A percentile compares a stretch with the other conserved stretches of the same genome.
These are phyloP conservation scores for Lytechinus variegatus DNA, from an alignment of 35 echinoderm and acorn worm species.

Conservation along the genomic window DNA sequence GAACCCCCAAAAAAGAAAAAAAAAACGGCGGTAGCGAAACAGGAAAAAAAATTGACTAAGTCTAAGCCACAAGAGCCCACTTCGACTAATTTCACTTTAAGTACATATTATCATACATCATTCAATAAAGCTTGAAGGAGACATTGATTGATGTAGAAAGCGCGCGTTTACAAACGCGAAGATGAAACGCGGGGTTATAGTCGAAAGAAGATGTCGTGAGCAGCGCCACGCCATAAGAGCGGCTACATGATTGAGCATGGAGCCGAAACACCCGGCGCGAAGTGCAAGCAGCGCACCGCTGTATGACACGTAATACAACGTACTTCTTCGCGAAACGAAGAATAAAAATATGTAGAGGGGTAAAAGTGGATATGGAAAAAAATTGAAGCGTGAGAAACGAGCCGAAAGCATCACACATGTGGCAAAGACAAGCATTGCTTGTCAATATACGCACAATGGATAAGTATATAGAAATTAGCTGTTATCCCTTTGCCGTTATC, in stretches of 20 bases:
- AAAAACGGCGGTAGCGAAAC: background rate
- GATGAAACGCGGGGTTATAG: background rate
- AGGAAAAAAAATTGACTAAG: background rate
- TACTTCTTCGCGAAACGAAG: background rate
- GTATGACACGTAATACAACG: background rate
- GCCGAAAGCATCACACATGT: background rate
- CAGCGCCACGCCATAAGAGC: background rate
- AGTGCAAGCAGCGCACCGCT: background rate
- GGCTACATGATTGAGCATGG: background rate
- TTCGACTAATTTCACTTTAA: constrained; percentile 27
- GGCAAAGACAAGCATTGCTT: background rate
- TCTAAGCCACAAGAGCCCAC: background rate
- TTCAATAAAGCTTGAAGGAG: background rate
- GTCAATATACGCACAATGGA: background rate
- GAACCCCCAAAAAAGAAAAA: background rate
- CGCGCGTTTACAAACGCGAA: background rate
- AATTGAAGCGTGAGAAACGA: background rate
- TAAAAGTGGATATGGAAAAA: background rate
- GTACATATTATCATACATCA: constrained; percentile 46
- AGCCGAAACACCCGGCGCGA: constrained; percentile 4
- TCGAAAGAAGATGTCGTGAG: background rate
- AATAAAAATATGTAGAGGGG: background rate
- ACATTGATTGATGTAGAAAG: background rate
- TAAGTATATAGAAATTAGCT: constrained; percentile 12
- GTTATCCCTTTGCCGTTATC: background rate